Evolutionary conservation across 2,888 invertebrate species (phyloP).

Genomic region (Coleophora deauratella): DNA sequence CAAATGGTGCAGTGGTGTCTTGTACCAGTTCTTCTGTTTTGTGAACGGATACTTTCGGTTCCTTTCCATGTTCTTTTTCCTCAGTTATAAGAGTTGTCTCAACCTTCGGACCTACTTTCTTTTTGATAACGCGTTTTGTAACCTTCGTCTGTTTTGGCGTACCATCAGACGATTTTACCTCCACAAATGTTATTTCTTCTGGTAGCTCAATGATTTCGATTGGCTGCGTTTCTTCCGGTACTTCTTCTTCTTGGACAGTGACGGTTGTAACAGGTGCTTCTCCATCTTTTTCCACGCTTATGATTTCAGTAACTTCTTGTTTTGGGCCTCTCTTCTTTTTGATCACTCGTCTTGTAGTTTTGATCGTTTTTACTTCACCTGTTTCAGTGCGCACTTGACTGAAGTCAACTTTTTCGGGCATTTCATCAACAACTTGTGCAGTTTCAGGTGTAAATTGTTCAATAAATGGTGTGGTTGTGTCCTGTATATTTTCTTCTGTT

Average conservation of each 20-base stretch:
- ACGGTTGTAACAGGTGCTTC: slow-evolving; percentile 16
- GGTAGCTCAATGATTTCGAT: slow-evolving; percentile 34
- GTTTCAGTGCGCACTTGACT: slow-evolving; percentile 21
- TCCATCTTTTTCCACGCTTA: slow-evolving; percentile 51
- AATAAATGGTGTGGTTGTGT: slow-evolving; percentile 20
- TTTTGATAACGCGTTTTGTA: slow-evolving; percentile 46
- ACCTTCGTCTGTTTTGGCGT: slow-evolving; percentile 33
- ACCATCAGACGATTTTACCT: slow-evolving; percentile 28
- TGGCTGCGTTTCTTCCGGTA: slow-evolving; percentile 10
- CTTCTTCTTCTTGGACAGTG: slow-evolving; percentile 25
- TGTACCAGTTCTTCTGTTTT: slow-evolving; percentile 30
- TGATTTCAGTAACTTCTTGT: slow-evolving; percentile 46
- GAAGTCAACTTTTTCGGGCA: slow-evolving; percentile 20
- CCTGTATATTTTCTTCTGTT: slow-evolving; percentile 30
- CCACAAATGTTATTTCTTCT: slow-evolving; percentile 35
- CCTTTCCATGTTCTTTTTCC: slow-evolving; percentile 11
- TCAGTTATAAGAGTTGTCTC: slow-evolving; percentile 22
- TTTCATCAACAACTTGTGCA: slow-evolving; percentile 27
- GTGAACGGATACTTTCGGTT: slow-evolving; percentile 41
- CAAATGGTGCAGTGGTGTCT: slow-evolving; percentile 5
- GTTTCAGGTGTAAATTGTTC: slow-evolving; percentile 14
- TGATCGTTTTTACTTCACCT: slow-evolving; percentile 21
- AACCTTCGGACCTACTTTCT: slow-evolving; percentile 36
- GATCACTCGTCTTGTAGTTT: slow-evolving; percentile 23
- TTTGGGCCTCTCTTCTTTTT: slow-evolving; percentile 38